These are phyloP conservation scores for Stegodyphus mimosarum DNA, from an alignment of 1,140 invertebrate genomes.

Conservation along the genomic window DNA sequence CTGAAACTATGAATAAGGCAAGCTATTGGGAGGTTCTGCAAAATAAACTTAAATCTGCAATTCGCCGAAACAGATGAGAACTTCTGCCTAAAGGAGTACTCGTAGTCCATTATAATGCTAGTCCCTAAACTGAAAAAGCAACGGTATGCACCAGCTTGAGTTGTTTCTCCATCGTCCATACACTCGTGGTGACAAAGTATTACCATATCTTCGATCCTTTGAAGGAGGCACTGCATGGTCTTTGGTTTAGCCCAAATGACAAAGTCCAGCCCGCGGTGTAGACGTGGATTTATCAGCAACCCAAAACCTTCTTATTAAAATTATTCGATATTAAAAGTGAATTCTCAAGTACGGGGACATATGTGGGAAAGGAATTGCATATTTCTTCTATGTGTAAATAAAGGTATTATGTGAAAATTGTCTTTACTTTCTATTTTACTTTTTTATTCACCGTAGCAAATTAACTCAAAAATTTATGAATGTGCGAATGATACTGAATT, in stretches of 20 bases:
- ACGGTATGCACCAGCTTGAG: not conserved
- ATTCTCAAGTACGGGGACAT: too few relatives aligned
- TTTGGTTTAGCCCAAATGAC: not conserved
- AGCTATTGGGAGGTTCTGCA: too few relatives aligned
- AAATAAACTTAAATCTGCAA: too few relatives aligned
- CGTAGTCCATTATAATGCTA: not conserved
- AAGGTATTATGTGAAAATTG: too few relatives aligned
- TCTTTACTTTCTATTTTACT: too few relatives aligned
- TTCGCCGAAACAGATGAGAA: not conserved
- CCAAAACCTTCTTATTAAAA: slow-evolving; percentile 16
- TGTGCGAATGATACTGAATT: too few relatives aligned
- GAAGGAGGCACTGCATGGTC: not conserved
- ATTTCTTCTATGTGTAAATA: too few relatives aligned
- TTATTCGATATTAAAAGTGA: too few relatives aligned
- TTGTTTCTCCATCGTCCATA: not conserved
- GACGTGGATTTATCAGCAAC: not conserved
- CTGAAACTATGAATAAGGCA: too few relatives aligned
- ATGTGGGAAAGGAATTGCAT: too few relatives aligned
- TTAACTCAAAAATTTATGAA: too few relatives aligned
- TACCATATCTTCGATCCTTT: not conserved
- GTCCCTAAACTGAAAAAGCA: not conserved
- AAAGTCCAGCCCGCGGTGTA: not conserved
- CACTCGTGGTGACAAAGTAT: not conserved
- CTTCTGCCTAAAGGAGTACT: not conserved
- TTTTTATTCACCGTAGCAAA: too few relatives aligned